These are phyloP conservation scores for Nothoprocta pentlandii DNA, from an alignment of 2,113 vertebrate species.

Conservation along the genomic window DNA sequence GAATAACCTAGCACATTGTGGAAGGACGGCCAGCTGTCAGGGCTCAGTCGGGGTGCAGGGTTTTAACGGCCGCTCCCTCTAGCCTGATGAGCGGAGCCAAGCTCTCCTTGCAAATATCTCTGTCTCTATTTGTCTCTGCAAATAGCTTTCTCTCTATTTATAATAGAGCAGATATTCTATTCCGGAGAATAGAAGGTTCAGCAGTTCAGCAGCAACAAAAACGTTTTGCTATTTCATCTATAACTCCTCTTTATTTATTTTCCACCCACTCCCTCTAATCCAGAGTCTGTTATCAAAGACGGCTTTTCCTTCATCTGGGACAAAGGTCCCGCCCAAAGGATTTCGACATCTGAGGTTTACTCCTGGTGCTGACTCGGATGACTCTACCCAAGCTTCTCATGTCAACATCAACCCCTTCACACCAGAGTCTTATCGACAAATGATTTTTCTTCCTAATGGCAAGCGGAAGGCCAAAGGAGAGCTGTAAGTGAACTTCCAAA, in stretches of 20 bases:
- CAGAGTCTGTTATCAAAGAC: slow-evolving; percentile 86
- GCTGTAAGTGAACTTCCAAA: slow-evolving; percentile 64
- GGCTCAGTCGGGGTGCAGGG: not conserved
- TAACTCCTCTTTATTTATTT: not conserved
- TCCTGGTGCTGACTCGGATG: slow-evolving; percentile 50
- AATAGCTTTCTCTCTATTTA: not conserved
- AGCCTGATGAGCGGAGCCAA: not conserved
- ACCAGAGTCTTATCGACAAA: slow-evolving; percentile 83
- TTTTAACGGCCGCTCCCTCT: not conserved
- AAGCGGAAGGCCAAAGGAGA: slow-evolving; percentile 82
- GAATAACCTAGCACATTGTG: not conserved
- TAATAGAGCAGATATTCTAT: not conserved
- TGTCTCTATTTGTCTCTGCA: not conserved
- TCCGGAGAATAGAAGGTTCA: not conserved
- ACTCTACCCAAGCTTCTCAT: slow-evolving; percentile 64
- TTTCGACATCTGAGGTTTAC: slow-evolving; percentile 70
- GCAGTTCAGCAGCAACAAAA: not conserved
- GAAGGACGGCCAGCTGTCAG: not conserved
- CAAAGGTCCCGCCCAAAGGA: slow-evolving; percentile 69
- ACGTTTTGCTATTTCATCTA: not conserved
- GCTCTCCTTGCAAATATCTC: not conserved
- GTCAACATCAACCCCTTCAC: slow-evolving; percentile 97
- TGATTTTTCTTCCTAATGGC: slow-evolving; percentile 63
- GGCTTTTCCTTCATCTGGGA: slow-evolving; percentile 73
- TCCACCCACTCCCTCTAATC: not conserved